Conservation (phyloP, 2,888 invertebrate species). For the Hemicrepidius hirtus region DNA sequence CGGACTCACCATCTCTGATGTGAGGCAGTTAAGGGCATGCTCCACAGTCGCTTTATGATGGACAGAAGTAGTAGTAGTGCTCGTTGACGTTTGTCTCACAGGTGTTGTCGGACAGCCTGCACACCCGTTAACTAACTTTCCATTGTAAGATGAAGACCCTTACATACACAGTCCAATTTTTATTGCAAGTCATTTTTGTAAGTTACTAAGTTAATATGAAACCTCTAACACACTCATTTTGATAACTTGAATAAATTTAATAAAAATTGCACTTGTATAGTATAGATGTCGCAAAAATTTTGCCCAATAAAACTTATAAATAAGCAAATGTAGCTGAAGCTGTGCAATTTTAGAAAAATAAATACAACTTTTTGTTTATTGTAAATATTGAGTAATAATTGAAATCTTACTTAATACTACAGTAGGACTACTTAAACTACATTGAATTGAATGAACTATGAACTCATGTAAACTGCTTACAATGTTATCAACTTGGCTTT, state of each 20-base stretch:
- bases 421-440: too few relatives aligned
- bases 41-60: constrained; percentile 78
- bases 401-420: background rate
- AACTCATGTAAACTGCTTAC: too few relatives aligned
- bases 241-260: constrained; percentile 18
- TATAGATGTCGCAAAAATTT: constrained; percentile 23
- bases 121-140: constrained; percentile 62
- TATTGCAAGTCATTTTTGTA: constrained; percentile 22
- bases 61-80: constrained; percentile 69
- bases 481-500: too few relatives aligned
- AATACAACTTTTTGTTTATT: background rate
- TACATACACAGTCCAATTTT: constrained; percentile 53
- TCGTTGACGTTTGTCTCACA: constrained; percentile 69
- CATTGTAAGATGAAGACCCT: constrained; percentile 49
- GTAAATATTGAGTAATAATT: background rate
- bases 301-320: constrained; percentile 9
- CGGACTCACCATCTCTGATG: constrained; percentile 88
- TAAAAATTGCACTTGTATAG: constrained; percentile 50
- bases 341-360: constrained; percentile 22
- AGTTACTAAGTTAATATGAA: constrained; percentile 19
- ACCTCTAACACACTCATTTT: background rate
- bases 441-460: too few relatives aligned
- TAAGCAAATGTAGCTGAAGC: constrained; percentile 21
- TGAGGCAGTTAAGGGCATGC: constrained; percentile 86
- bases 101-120: constrained; percentile 80